Conservation (phyloP, 1,140 invertebrate species). For the Caerostris extrusa region DNA sequence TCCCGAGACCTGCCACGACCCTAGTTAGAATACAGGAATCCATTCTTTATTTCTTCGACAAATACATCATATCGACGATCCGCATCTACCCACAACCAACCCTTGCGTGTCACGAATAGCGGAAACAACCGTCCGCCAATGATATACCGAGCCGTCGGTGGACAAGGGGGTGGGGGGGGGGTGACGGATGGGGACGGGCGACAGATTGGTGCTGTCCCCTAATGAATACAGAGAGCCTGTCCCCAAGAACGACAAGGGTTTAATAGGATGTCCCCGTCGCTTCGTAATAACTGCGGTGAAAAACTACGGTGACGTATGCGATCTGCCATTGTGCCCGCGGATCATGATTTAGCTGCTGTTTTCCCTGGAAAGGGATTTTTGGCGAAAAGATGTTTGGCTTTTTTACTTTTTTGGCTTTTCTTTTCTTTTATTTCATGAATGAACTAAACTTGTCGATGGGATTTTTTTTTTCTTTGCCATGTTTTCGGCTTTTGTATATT, state of each 20-base stretch:
- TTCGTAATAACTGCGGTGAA: conserved; percentile 6
- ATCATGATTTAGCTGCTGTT: neutral
- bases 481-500: too few species aligned
- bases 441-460: too few species aligned
- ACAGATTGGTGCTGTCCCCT: conserved; percentile 36
- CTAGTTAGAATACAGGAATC: too few species aligned
- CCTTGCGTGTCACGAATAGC: neutral
- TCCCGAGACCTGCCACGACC: too few species aligned
- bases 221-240: conserved; percentile 47
- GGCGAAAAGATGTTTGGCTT: too few species aligned
- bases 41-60: neutral
- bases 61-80: neutral
- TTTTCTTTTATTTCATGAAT: too few species aligned
- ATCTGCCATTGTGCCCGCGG: neutral
- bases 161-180: neutral
- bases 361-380: too few species aligned
- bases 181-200: conserved; percentile 1
- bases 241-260: neutral
- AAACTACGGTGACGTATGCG: neutral
- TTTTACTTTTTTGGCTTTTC: too few species aligned
- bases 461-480: too few species aligned
- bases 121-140: neutral
- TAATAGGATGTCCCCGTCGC: conserved; percentile 1
- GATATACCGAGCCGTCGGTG: neutral
- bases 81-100: neutral